Conservation (phyloP, 1,140 invertebrate species). For the Seison nebaliae region DNA sequence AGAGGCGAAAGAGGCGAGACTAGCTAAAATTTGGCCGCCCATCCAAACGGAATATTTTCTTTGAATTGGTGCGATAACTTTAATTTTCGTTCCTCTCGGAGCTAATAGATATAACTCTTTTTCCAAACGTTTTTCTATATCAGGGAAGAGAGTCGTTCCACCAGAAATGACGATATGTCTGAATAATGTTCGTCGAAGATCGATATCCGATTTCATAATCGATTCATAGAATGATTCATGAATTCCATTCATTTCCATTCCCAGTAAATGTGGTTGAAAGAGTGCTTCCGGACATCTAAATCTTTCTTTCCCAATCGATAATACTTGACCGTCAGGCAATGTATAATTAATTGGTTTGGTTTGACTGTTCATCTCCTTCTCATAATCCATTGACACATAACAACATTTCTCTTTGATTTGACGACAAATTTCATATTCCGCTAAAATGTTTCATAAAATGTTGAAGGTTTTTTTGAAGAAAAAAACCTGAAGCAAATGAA, state of each 20-base stretch:
- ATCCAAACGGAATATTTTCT: constrained; percentile 12
- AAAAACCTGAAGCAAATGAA: too few relatives aligned
- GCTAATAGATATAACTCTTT: constrained; percentile 30
- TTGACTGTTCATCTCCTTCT: constrained; percentile 62
- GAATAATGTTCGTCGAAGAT: constrained; percentile 28
- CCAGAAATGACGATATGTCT: constrained; percentile 29
- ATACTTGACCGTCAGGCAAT: constrained; percentile 11
- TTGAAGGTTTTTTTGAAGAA: too few relatives aligned
- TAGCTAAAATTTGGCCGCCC: too few relatives aligned
- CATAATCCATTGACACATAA: constrained; percentile 67
- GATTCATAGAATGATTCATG: constrained; percentile 27
- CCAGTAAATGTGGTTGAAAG: constrained; percentile 24
- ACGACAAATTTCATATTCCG: too few relatives aligned
- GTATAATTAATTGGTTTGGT: constrained; percentile 37
- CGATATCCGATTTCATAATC: constrained; percentile 30
- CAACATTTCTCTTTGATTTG: constrained; percentile 60
- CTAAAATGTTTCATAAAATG: too few relatives aligned
- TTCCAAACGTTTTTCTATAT: constrained; percentile 30
- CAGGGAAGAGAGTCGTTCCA: constrained; percentile 30
- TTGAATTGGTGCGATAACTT: constrained; percentile 23
- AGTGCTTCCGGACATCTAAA: constrained; percentile 23
- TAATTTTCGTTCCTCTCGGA: constrained; percentile 24
- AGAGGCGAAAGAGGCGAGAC: too few relatives aligned
- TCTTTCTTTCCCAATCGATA: constrained; percentile 21
- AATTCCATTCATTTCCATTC: constrained; percentile 26